Conservation (phyloP, 2,888 invertebrate genomes). For the Opisthograptis luteolata region DNA sequence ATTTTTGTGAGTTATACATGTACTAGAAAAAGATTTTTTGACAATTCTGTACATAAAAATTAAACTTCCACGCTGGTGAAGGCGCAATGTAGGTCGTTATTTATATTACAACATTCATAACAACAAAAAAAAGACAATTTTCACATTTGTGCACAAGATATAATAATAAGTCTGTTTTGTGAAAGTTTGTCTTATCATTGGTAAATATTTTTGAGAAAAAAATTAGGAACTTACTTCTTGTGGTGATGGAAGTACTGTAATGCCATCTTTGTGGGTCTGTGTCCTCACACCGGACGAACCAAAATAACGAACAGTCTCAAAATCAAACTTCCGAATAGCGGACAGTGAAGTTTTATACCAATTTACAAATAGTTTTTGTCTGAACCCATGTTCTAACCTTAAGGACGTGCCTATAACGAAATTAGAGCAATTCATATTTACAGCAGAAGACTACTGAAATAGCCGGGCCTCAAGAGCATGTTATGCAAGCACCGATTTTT, state of each 20-base stretch:
- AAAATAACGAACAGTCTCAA: conserved; percentile 46
- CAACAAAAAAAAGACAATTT: no score
- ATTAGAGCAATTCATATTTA: conserved; percentile 71
- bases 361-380: conserved; percentile 50
- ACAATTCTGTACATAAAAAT: no score
- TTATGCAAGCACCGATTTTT: conserved; percentile 60
- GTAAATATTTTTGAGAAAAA: not conserved
- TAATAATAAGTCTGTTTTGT: no score
- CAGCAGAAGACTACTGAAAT: conserved; percentile 21
- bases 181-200: no score
- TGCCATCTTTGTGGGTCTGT: conserved; percentile 60
- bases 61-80: no score
- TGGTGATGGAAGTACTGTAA: conserved; percentile 64
- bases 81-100: no score
- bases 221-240: conserved; percentile 65
- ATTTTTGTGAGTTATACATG: no score
- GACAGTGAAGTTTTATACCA: conserved; percentile 44
- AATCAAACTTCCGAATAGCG: conserved; percentile 40
- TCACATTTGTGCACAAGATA: no score
- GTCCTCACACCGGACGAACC: conserved; percentile 43
- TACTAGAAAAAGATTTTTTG: no score
- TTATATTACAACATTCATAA: no score
- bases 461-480: conserved; percentile 50
- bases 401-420: conserved; percentile 56
- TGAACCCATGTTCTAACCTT: conserved; percentile 57